These are phyloP conservation scores for Nothura maculosa DNA, from an alignment of 2,797 vertebrate genomes.

Conservation along the genomic window DNA sequence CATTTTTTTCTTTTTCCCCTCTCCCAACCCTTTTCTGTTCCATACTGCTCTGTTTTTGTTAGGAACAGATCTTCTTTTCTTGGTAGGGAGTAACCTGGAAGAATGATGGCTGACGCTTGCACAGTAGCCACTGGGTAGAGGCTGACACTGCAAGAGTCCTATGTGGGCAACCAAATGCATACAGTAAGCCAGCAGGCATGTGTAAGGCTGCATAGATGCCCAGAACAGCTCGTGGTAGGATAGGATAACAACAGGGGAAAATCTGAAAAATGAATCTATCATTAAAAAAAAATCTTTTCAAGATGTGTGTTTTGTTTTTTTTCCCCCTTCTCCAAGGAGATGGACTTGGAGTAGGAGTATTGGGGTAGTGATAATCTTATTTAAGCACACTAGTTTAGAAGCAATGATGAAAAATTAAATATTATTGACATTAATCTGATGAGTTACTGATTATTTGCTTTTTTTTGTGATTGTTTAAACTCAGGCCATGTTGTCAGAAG, in stretches of 20 bases:
- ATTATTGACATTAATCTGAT: not conserved
- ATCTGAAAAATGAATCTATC: not conserved
- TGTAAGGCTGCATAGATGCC: not conserved
- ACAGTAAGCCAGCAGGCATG: not conserved
- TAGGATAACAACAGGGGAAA: not conserved
- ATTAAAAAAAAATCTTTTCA: not conserved
- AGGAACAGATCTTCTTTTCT: constrained; percentile 24
- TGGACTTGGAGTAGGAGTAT: not conserved
- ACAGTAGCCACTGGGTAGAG: constrained; percentile 11
- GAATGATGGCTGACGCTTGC: not conserved
- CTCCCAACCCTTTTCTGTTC: not conserved
- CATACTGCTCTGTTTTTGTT: not conserved
- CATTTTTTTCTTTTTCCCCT: not conserved
- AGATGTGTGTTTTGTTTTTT: too few species aligned
- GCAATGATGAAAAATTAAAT: not conserved
- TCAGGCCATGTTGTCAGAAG: not conserved
- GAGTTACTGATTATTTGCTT: not conserved
- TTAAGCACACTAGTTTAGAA: not conserved
- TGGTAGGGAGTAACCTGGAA: not conserved
- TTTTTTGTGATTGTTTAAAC: not conserved
- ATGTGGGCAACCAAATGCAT: not conserved
- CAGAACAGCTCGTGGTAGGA: not conserved
- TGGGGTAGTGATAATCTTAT: not conserved
- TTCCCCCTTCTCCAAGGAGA: not conserved
- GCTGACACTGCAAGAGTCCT: not conserved